Conservation (phyloP, 2,113 vertebrate genomes). For the Phasianus colchicus region DNA sequence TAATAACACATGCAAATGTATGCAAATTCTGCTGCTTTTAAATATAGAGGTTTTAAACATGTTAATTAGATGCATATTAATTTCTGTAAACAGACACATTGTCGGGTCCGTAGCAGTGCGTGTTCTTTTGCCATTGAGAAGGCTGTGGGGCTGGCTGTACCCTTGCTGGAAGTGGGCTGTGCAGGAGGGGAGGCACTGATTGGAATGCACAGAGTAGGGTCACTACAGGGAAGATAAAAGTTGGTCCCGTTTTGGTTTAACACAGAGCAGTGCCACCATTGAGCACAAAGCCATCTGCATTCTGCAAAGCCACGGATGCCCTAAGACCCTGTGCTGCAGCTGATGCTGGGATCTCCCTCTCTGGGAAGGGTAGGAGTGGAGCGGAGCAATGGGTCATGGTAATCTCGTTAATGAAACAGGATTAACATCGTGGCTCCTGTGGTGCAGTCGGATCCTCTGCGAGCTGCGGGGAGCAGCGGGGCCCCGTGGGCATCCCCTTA, state of each 20-base stretch:
- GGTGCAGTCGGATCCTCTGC: background rate
- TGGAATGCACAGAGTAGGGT: background rate
- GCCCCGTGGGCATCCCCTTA: slow-evolving; percentile 59
- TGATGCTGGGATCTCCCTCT: background rate
- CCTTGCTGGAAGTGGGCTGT: background rate
- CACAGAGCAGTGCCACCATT: background rate
- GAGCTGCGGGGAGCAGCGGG: background rate
- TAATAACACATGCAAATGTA: slow-evolving; percentile 50
- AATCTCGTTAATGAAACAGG: fast-evolving
- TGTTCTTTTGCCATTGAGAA: fast-evolving
- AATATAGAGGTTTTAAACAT: slow-evolving; percentile 52
- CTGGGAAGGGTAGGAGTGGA: background rate
- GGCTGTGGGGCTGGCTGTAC: background rate
- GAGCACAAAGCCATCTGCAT: background rate
- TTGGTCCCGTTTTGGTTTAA: background rate
- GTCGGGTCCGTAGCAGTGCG: background rate
- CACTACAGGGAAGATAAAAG: background rate
- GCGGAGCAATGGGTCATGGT: background rate
- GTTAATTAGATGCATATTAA: slow-evolving; percentile 66
- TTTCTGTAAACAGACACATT: slow-evolving; percentile 43
- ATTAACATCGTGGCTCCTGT: background rate
- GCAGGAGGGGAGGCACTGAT: background rate
- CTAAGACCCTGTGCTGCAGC: background rate
- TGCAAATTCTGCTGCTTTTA: slow-evolving; percentile 47
- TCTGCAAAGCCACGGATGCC: background rate